Base-by-base conservation (phyloP, 1,140 invertebrate genomes). In the Tribolium castaneum region DNA sequence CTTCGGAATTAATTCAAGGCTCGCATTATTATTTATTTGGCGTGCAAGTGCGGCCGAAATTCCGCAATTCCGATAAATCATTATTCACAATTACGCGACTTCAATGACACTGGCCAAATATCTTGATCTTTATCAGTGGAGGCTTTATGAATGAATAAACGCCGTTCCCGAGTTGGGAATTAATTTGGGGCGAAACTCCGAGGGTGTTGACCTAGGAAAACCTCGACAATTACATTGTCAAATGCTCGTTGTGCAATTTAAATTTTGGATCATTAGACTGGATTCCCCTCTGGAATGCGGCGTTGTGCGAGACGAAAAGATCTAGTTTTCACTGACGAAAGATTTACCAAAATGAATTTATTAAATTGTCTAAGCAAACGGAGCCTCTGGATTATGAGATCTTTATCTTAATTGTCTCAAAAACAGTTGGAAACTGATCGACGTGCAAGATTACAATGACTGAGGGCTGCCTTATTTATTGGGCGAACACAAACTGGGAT, bases 361-460 rank as follows among this genome's bases (percentile, higher is more conserved):
- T 35, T 35, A 66, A 66, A 66, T 66, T 66, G 59, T 66, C 59
- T 66, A 22, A n/a, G 59, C 25, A 30, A 35, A 66, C 22, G 25
- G 30, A 66, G 59, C 59, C 59, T 66, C 30, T 66, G 59, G 34
- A 66, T 35, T 13, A 66, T 14, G 30, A 66, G 54, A 59, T 59
- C n/a, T 22, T 25, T 59, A 59, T 59, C 54, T 45, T 59, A 59
- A 59, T 59, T 59, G 54, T 59, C 54, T 25, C 39, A 25, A 59
- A 34, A 66, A 66, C 59, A 66, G 59, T 66, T 66, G 30, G 59
- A 66, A 66, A 35, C 30, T 34, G 59, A 66, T 66, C 59, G 59
- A 66, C 59, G 59, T 66, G 59, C 25, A 13, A 66, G 59, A 66
- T 66, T 35, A 66, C 59, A n/a, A 35, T 13, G 59, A 35, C 25